phyloP scores from a whole-genome alignment of 2,797 vertebrate genomes.

The Labroides dimidiatus region DNA sequence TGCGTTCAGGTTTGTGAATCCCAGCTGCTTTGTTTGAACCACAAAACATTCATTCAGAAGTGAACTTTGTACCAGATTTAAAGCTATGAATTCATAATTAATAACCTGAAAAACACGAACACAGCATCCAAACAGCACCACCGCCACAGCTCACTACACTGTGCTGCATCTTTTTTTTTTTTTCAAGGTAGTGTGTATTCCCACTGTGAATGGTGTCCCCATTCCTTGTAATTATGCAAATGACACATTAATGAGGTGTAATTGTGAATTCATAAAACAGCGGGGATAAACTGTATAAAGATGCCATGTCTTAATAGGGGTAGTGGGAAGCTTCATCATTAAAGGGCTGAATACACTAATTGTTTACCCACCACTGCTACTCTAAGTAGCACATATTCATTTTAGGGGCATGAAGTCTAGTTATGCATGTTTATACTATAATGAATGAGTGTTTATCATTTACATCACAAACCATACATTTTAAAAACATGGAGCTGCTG shows the following conservation, averaged over 20 bases:
- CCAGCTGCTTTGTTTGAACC: conserved; percentile 16
- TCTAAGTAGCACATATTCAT: conserved; percentile 82
- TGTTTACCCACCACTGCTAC: conserved; percentile 86
- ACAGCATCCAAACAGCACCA: conserved; percentile 41
- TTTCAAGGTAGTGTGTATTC: conserved; percentile 72
- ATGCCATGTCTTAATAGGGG: conserved; percentile 81
- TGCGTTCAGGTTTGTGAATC: conserved; percentile 36
- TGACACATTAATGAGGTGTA: conserved; percentile 89
- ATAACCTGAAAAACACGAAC: conserved; percentile 42
- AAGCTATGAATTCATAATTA: conserved; percentile 52
- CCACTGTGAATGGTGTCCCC: conserved; percentile 82
- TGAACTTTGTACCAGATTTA: conserved; percentile 49
- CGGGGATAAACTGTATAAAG: conserved; percentile 86
- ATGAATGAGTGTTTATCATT: conserved; percentile 74
- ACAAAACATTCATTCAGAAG: background rate
- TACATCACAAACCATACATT: conserved; percentile 62
- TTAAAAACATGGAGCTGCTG: conserved; percentile 53
- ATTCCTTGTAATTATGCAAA: conserved; percentile 89
- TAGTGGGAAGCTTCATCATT: conserved; percentile 79
- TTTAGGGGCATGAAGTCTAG: conserved; percentile 72
- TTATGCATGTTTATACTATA: conserved; percentile 76
- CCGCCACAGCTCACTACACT: conserved; percentile 28
- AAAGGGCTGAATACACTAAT: conserved; percentile 81
- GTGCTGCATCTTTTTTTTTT: conserved; percentile 39
- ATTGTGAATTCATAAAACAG: conserved; percentile 89